A percentile compares a stretch with the other conserved stretches of the same genome.
phyloP scores from a whole-genome alignment of 1,140 invertebrate genomes.

The Anoplophora glabripennis region DNA sequence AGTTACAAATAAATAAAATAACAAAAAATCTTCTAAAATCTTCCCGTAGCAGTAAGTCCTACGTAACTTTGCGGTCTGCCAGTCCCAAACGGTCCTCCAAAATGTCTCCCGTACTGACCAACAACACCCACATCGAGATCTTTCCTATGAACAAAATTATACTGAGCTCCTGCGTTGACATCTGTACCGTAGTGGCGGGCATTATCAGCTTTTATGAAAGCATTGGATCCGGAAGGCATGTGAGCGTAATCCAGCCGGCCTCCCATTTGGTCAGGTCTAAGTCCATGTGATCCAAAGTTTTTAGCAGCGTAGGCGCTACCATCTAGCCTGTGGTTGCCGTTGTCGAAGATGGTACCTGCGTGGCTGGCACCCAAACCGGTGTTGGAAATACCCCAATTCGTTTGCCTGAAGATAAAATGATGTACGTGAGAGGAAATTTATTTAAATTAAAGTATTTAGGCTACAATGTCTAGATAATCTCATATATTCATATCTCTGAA shows the following conservation, averaged over 20 bases:
- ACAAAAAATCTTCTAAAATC: too few relatives aligned
- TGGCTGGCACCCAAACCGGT: slow-evolving; percentile 8
- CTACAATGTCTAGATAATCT: too few relatives aligned
- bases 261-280: slow-evolving; percentile 17
- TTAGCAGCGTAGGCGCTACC: slow-evolving; percentile 15
- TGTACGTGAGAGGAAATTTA: too few relatives aligned
- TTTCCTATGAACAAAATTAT: slow-evolving; percentile 15
- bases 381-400: neutral
- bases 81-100: slow-evolving; percentile 12
- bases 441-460: too few relatives aligned
- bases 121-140: slow-evolving; percentile 13
- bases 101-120: slow-evolving; percentile 21
- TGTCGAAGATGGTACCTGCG: slow-evolving; percentile 19
- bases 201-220: slow-evolving; percentile 18
- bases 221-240: slow-evolving; percentile 9
- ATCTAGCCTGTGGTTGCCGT: slow-evolving; percentile 20
- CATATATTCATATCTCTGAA: too few relatives aligned
- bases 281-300: slow-evolving; percentile 11
- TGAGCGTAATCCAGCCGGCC: slow-evolving; percentile 21
- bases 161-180: slow-evolving; percentile 17
- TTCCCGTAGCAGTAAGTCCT: too few relatives aligned
- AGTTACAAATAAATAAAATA: too few relatives aligned
- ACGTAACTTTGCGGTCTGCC: slow-evolving; percentile 9
- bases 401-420: too few relatives aligned
- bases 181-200: slow-evolving; percentile 12